These are phyloP conservation scores for Suricata suricatta DNA, from an alignment of 2,113 vertebrate species.

Conservation along the genomic window DNA sequence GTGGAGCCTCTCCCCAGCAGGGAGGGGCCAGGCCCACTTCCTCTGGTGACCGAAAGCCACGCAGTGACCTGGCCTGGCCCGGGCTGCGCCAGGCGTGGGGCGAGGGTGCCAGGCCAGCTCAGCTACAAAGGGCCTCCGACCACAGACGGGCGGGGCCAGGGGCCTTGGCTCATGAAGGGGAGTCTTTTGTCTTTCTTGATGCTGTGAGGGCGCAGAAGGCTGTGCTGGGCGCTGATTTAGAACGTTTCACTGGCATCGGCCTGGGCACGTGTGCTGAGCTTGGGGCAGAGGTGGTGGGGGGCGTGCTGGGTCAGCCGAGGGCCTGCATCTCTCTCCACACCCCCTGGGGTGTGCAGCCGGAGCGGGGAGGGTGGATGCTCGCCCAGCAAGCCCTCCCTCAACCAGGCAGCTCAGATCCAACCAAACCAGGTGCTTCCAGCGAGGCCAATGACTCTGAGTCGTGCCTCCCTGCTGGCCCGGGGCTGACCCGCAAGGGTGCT, in stretches of 20 bases:
- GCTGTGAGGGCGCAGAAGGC: neutral
- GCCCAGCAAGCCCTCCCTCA: accelerated
- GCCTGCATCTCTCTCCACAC: accelerated
- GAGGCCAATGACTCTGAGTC: accelerated
- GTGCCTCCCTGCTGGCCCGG: accelerated
- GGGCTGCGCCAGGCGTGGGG: accelerated
- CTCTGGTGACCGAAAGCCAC: neutral
- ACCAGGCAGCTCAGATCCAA: neutral
- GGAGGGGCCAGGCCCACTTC: neutral
- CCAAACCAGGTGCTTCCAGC: accelerated
- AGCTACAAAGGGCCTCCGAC: accelerated
- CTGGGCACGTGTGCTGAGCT: accelerated
- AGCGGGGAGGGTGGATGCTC: accelerated
- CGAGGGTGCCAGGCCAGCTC: accelerated
- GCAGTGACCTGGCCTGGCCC: accelerated
- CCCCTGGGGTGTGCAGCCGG: neutral
- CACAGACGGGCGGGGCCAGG: accelerated
- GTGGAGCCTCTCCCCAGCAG: neutral
- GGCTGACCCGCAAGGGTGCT: accelerated
- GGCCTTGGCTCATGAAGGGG: no score
- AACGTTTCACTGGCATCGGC: neutral
- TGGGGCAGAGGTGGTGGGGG: neutral
- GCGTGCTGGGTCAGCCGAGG: accelerated
- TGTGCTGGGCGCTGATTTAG: neutral
- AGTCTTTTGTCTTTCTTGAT: neutral